A percentile compares a stretch with the other conserved stretches of the same genome.
Evolutionary conservation across 2,113 vertebrate genomes (phyloP).

Genomic region (Motacilla alba): DNA sequence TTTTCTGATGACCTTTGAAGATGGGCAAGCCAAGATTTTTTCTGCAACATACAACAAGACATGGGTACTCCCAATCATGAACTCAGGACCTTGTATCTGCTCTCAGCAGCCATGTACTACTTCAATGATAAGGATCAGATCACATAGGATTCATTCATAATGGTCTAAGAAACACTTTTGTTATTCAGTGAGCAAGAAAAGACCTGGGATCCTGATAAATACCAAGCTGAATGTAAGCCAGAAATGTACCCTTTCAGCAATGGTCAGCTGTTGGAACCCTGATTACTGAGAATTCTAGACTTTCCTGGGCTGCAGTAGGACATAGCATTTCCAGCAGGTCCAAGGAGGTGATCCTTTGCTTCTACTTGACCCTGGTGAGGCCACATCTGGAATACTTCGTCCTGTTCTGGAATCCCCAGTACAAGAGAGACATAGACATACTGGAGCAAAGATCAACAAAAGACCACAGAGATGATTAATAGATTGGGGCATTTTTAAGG

Average conservation of each 20-base stretch:
- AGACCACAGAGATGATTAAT: not conserved
- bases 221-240: not conserved
- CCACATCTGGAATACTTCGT: not conserved
- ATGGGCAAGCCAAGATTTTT: not conserved
- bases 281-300: not conserved
- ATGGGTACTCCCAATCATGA: not conserved
- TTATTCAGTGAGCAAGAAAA: not conserved
- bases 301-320: not conserved
- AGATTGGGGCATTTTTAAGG: not conserved
- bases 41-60: not conserved
- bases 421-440: not conserved
- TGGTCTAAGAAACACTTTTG: not conserved
- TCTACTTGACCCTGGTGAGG: not conserved
- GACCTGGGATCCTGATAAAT: not conserved
- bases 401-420: not conserved
- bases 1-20: not conserved
- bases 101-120: not conserved
- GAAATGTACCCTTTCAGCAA: not conserved
- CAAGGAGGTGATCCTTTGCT: not conserved
- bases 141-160: not conserved
- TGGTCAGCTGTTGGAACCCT: not conserved
- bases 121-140: not conserved
- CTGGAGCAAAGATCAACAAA: not conserved
- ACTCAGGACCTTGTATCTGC: not conserved
- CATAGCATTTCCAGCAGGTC: fast-evolving